phyloP scores from a whole-genome alignment of 2,113 vertebrate species.

The Neolamprologus sp. region DNA sequence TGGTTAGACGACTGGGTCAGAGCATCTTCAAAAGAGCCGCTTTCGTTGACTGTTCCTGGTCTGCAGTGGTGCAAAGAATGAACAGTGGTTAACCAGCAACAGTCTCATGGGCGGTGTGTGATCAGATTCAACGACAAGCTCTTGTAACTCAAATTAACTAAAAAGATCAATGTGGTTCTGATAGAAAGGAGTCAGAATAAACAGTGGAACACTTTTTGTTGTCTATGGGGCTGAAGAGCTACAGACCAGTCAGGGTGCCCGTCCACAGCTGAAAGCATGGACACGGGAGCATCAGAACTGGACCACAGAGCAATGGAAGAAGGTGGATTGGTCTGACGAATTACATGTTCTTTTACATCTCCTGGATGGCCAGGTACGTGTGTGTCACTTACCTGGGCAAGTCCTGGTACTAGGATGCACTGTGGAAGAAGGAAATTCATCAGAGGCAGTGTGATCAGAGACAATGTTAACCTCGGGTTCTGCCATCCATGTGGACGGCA shows the following conservation, averaged over 20 bases:
- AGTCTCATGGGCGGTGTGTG: background rate
- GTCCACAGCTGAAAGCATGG: background rate
- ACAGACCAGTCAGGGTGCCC: background rate
- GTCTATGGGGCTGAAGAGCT: background rate
- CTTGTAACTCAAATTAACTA: background rate
- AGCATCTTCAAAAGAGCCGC: background rate
- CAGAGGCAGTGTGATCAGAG: background rate
- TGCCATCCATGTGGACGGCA: background rate
- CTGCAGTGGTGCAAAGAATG: background rate
- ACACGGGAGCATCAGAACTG: background rate
- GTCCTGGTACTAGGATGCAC: background rate
- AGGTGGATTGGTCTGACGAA: background rate
- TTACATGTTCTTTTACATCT: background rate
- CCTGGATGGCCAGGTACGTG: background rate
- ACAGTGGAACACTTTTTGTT: background rate
- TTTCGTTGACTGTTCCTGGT: background rate
- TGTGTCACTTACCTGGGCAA: background rate
- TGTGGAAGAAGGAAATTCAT: background rate
- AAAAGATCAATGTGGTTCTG: background rate
- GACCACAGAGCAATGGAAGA: background rate
- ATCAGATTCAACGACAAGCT: background rate
- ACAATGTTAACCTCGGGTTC: background rate
- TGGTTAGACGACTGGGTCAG: background rate
- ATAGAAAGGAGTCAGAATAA: background rate
- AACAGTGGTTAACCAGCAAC: background rate